Base-by-base conservation (phyloP, 2,113 vertebrate species). In the Brachyhypopomus occidentalis region DNA sequence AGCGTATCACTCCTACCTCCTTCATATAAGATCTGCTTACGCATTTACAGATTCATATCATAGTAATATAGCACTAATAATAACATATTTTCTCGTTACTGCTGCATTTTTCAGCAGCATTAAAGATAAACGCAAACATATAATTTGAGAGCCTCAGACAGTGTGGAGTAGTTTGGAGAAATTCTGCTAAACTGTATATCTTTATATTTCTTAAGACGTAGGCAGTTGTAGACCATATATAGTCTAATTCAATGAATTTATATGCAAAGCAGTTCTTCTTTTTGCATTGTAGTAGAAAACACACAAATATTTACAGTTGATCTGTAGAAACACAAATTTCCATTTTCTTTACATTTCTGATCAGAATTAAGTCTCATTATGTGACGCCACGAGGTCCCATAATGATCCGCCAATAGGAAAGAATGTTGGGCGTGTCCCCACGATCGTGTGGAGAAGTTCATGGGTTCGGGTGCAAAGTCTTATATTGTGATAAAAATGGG, bases 321-420 rank as follows among this genome's bases (percentile, higher is more conserved):
- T 4, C 41, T 45, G 45, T 52, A 2, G 45, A 52, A 52, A 52
- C 45, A 52, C 45, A 52, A 12, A 52, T 52, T 11, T 52, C 45
- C 45, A 52, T 52, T 12, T 52, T 14, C 9, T 52, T 52, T 2
- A 12, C 45, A 52, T 52, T 52, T 52, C 12, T 52, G 45, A 52
- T 52, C 9, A 52, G 45, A 52, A 52, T 52, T 12, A 52, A 12
- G 45, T 52, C 45, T 52, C 2, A 52, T 52, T 14, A 52, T 14
- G 12, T 52, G 45, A 52, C 45, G 45, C 45, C 45, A 52, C 45
- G 23, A 64, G 36, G 30, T 11, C 36, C 75, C 34, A 14, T 72
- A n/a, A 69, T 69, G 19, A 17, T 77, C 77, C 62, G 2, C 85
- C 85, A 86, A 84, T 86, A 56, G 77, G 67, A 76, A 72, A 60